Percentiles rank a stretch among this genome's conserved stretches.
Conservation (phyloP, 2,888 invertebrate species). For the Athalia circularis region DNA sequence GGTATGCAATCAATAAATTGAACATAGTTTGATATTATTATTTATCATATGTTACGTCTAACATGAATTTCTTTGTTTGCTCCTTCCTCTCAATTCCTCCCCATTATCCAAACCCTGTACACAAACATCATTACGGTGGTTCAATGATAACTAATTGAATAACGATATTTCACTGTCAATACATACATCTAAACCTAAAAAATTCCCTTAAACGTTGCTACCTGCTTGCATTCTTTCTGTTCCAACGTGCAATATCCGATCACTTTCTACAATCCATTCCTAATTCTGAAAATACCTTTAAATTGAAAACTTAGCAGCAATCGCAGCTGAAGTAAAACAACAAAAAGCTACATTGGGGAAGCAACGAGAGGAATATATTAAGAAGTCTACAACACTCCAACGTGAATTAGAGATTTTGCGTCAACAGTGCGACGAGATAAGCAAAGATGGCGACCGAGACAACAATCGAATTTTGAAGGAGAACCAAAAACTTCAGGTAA, state of each 20-base stretch:
- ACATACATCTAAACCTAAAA: too few species aligned
- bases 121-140: not conserved
- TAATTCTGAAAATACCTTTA: constrained; percentile 48
- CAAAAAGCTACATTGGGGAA: constrained; percentile 87
- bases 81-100: constrained; percentile 28
- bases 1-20: constrained; percentile 58
- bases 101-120: not conserved
- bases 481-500: constrained; percentile 90
- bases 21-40: constrained; percentile 23
- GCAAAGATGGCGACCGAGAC: constrained; percentile 85
- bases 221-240: not conserved
- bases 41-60: constrained; percentile 19
- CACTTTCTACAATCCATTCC: constrained; percentile 17
- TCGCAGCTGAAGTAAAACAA: constrained; percentile 88
- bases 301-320: constrained; percentile 75
- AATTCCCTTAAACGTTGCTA: not conserved
- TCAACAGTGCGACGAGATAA: constrained; percentile 86
- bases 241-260: constrained; percentile 12
- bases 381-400: constrained; percentile 83
- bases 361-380: constrained; percentile 88
- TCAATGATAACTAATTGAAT: not conserved
- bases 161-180: not conserved
- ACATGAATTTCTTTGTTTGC: constrained; percentile 30
- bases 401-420: constrained; percentile 87
- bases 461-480: constrained; percentile 87